Conservation (phyloP, 1,140 invertebrate species). For the Sogatella furcifera region DNA sequence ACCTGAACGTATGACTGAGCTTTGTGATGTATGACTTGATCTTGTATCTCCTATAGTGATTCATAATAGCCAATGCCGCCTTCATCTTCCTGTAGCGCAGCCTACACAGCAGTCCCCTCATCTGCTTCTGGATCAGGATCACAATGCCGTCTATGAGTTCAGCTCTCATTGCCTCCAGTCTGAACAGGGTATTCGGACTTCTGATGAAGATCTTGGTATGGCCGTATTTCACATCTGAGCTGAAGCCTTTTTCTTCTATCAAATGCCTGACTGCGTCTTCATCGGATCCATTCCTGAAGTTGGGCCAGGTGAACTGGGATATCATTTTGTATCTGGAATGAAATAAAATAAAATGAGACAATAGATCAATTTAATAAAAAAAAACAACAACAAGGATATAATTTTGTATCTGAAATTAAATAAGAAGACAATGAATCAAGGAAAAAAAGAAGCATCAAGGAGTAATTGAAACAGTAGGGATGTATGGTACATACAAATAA, state of each 20-base stretch:
- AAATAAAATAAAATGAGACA: neutral
- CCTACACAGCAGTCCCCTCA: constrained; percentile 72
- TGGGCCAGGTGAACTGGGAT: constrained; percentile 88
- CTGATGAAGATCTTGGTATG: constrained; percentile 92
- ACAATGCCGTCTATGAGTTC: constrained; percentile 82
- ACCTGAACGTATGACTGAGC: constrained; percentile 52
- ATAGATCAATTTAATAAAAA: neutral
- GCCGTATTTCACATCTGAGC: constrained; percentile 82
- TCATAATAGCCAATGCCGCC: constrained; percentile 71
- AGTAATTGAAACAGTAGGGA: too few relatives aligned
- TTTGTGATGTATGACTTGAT: constrained; percentile 63
- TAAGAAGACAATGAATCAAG: too few relatives aligned
- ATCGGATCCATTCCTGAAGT: constrained; percentile 62
- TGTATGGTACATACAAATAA: too few relatives aligned
- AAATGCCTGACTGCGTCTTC: constrained; percentile 76
- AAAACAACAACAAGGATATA: too few relatives aligned
- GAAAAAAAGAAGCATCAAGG: too few relatives aligned
- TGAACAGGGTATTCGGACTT: constrained; percentile 78
- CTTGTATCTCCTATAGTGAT: constrained; percentile 78
- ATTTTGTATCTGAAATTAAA: too few relatives aligned
- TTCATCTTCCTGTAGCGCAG: constrained; percentile 71
- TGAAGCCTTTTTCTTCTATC: constrained; percentile 65
- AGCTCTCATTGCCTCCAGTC: constrained; percentile 69
- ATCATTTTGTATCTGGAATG: constrained; percentile 93
- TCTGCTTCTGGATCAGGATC: constrained; percentile 86